These are phyloP conservation scores for Serripes groenlandicus DNA, from an alignment of 2,888 invertebrate genomes.

Conservation along the genomic window DNA sequence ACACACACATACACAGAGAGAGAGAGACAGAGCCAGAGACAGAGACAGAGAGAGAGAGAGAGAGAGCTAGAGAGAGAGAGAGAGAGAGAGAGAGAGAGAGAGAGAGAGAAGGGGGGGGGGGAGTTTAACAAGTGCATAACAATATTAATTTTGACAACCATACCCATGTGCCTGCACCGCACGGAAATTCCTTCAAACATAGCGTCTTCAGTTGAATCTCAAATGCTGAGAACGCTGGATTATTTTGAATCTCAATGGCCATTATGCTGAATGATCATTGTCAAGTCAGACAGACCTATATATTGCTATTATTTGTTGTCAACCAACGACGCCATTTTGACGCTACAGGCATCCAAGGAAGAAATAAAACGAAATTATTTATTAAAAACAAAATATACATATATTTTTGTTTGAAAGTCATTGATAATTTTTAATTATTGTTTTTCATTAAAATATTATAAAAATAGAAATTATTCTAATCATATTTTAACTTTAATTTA, in stretches of 20 bases:
- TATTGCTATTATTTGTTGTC: conserved; percentile 59
- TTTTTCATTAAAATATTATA: neutral
- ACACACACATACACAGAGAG: no score
- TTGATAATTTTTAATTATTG: neutral
- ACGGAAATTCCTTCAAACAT: conserved; percentile 84
- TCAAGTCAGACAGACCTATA: neutral
- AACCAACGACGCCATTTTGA: conserved; percentile 77
- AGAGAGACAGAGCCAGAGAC: no score
- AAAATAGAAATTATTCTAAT: no score
- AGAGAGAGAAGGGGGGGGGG: no score
- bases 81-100: no score
- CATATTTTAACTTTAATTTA: no score
- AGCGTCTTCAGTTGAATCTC: conserved; percentile 82
- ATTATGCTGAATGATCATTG: conserved; percentile 17
- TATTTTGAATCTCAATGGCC: conserved; percentile 52
- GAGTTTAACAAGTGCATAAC: neutral
- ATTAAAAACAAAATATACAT: neutral
- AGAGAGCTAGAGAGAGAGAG: no score
- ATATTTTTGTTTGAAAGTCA: no score
- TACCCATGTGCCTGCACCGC: conserved; percentile 85
- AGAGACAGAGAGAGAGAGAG: no score
- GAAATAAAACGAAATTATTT: neutral
- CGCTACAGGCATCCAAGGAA: conserved; percentile 65
- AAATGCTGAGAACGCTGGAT: conserved; percentile 81
- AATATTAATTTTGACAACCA: conserved; percentile 9